Evolutionary conservation across 1,140 invertebrate genomes (phyloP).

Genomic region (Drosophila ficusphila): DNA sequence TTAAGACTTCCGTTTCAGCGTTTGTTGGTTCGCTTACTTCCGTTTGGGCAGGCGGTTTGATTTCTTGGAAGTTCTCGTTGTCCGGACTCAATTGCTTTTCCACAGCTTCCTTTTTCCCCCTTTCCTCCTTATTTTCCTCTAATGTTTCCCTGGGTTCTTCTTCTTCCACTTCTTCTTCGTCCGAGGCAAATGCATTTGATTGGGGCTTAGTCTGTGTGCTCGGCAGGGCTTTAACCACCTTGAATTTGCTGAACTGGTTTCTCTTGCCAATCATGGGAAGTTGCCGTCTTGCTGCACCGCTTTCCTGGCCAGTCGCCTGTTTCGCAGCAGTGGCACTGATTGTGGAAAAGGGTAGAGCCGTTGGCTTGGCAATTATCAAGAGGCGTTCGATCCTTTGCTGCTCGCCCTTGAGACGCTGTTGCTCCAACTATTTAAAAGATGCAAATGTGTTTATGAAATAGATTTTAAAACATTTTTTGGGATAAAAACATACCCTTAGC

Average conservation of each 20-base stretch:
- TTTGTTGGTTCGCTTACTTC: conserved; percentile 40
- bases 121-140: conserved; percentile 9
- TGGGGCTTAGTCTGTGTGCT: conserved; percentile 24
- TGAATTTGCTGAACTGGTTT: conserved; percentile 82
- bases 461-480: background rate
- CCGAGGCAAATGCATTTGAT: conserved; percentile 61
- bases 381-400: conserved; percentile 88
- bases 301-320: background rate
- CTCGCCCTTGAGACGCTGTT: conserved; percentile 89
- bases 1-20: conserved; percentile 47
- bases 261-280: conserved; percentile 80
- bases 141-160: conserved; percentile 62
- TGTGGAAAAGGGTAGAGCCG: conserved; percentile 23
- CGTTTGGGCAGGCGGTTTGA: conserved; percentile 11
- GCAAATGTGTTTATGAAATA: background rate
- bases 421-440: conserved; percentile 85
- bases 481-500: conserved; percentile 83
- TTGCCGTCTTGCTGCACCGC: conserved; percentile 44
- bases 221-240: conserved; percentile 49
- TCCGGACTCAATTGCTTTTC: conserved; percentile 12
- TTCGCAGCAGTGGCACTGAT: background rate
- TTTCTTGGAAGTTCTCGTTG: conserved; percentile 11
- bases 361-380: conserved; percentile 91
- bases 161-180: conserved; percentile 83
- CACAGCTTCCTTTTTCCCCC: conserved; percentile 18